Evolutionary conservation across 2,797 vertebrate species (phyloP).

Genomic region (Phoeniculus purpureus): DNA sequence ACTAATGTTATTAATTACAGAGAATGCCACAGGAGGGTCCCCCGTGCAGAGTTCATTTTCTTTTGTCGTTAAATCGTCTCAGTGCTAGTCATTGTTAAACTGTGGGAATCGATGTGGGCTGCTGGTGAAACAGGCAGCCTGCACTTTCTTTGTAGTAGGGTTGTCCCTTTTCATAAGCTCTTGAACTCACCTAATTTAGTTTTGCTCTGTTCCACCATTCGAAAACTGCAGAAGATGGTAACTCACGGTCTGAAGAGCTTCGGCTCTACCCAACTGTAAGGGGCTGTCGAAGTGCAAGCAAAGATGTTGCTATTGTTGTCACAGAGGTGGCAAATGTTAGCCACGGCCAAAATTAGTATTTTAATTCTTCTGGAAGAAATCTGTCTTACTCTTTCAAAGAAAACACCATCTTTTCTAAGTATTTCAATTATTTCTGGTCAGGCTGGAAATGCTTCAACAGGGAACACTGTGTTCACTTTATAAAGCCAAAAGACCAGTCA

Average conservation of each 20-base stretch:
- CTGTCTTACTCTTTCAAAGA: background rate
- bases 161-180: background rate
- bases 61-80: constrained; percentile 49
- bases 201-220: background rate
- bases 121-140: constrained; percentile 11
- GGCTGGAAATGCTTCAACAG: background rate
- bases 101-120: constrained; percentile 1
- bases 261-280: background rate
- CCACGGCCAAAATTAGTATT: constrained; percentile 6
- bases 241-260: background rate
- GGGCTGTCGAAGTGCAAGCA: background rate
- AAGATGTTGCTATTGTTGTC: background rate
- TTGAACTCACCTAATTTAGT: constrained; percentile 36
- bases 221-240: background rate
- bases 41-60: constrained; percentile 24
- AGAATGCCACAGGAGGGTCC: constrained; percentile 13
- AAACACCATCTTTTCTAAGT: background rate
- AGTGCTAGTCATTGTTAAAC: constrained; percentile 40
- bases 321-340: constrained; percentile 24
- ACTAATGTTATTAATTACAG: constrained; percentile 46
- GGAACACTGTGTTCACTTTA: background rate
- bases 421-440: constrained; percentile 19
- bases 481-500: background rate
- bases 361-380: constrained; percentile 3
- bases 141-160: background rate